Evolutionary conservation across 2,888 invertebrate genomes (phyloP), one percentile per base, ranked within the genome.

Genomic region (Stegophylla sp.): DNA sequence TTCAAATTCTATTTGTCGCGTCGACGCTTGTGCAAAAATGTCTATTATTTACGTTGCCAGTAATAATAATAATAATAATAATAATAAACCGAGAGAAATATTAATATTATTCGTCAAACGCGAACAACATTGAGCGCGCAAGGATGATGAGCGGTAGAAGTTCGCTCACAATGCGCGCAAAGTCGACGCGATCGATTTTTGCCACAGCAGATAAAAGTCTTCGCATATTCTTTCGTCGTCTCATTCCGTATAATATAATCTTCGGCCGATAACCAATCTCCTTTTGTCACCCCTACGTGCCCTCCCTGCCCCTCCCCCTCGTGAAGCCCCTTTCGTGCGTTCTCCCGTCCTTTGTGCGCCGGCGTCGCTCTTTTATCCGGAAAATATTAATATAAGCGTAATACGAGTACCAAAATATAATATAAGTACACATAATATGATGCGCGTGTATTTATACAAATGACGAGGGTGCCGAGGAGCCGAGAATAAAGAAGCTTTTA

Each of bases 181-280:
- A 69, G 26, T 69, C n/a, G n/a, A n/a, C n/a, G n/a, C 34, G n/a
- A 51, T 51, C 34, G 69, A 69, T 69, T 34, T 69, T 69, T 13
- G 13, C 3, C n/a, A n/a, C n/a, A n/a, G n/a, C n/a, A n/a, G 28
- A 20, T 48, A 34, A 69, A 69, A 69, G 69, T 69, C n/a, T 28
- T 69, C n/a, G 28, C 28, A 2, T n/a, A 12, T n/a, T n/a, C n/a
- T 51, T 20, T 53, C 51, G 69, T 69, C 28, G 51, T 51, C 51
- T 69, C 34, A 7, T 51, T 34, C 69, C n/a, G 51, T 69, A 23
- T 13, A 23, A n/a, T n/a, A n/a, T n/a, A n/a, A n/a, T n/a, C n/a
- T n/a, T n/a, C n/a, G n/a, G n/a, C n/a, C n/a, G n/a, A n/a, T n/a
- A n/a, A n/a, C n/a, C n/a, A n/a, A n/a, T n/a, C n/a, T n/a, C n/a